phyloP scores from a whole-genome alignment of 2,888 invertebrate species.

The Deilephila porcellus region DNA sequence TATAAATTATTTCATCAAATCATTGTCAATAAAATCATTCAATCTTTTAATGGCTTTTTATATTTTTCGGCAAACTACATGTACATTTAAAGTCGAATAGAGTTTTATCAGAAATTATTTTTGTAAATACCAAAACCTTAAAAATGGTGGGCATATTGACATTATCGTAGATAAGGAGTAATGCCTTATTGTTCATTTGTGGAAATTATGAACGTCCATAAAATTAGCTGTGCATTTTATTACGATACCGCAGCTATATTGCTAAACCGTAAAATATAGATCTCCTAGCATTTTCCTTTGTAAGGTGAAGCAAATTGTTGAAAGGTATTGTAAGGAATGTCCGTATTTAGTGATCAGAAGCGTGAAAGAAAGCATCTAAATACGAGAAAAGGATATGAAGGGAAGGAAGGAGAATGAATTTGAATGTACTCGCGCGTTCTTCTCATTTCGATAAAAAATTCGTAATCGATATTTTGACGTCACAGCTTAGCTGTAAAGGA shows the following conservation, averaged over 20 bases:
- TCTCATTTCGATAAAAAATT: not conserved
- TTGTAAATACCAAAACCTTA: no score
- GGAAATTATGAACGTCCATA: conserved; percentile 35
- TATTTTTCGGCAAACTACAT: not conserved
- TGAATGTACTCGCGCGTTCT: conserved; percentile 10
- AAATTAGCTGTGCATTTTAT: conserved; percentile 14
- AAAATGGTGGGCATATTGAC: conserved; percentile 12
- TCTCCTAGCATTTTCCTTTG: conserved; percentile 55
- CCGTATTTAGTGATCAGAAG: not conserved
- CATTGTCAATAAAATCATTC: conserved; percentile 34
- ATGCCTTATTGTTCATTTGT: conserved; percentile 29
- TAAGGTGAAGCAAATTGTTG: not conserved
- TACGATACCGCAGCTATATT: conserved; percentile 1
- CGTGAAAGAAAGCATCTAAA: not conserved
- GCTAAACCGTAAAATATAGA: conserved; percentile 33
- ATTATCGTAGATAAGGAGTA: conserved; percentile 2
- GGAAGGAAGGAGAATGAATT: not conserved
- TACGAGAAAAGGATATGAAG: not conserved
- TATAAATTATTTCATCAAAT: conserved; percentile 33
- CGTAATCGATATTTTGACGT: not conserved
- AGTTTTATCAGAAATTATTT: not conserved
- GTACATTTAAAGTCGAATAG: not conserved
- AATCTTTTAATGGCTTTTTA: not conserved
- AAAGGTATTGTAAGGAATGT: conserved; percentile 4
- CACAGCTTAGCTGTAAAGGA: not conserved